Evolutionary conservation across 2,888 invertebrate species (phyloP), one percentile per base, ranked within the genome.

Genomic region (Nysson spinosus): DNA sequence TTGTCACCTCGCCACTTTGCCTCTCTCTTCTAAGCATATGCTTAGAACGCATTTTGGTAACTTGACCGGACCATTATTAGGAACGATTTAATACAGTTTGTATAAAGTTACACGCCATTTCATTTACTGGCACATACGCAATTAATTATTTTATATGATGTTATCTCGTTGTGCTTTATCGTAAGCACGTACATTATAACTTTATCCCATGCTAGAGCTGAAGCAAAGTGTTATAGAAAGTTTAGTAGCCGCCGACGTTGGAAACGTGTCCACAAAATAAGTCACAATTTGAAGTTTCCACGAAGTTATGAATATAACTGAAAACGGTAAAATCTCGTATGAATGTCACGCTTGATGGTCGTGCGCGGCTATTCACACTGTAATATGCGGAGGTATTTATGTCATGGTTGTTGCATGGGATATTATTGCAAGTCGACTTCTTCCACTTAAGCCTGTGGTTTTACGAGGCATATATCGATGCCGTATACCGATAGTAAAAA

Each of bases 1-100:
- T 78, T 78, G 68, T 61, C 63, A 66, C 67, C 65, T 63, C 64
- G 63, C 46, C 62, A 49, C 54, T 35, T 40, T 35, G 52, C 50
- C 20, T 30, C 7, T n/a, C 19, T 11, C 57, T 44, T 28, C 28
- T 40, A 42, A 57, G 43, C 55, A 47, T 58, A 42, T 22, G 47
- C 14, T 64, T 34, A 6, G 14, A 5, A 14, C n/a, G n/a, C n/a
- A n/a, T n/a, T n/a, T n/a, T n/a, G n/a, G n/a, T n/a, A n/a, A n/a
- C n/a, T n/a, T n/a, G n/a, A n/a, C n/a, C n/a, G n/a, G n/a, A n/a
- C n/a, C n/a, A n/a, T n/a, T n/a, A n/a, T n/a, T n/a, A n/a, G n/a
- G n/a, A n/a, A n/a, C n/a, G n/a, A n/a, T n/a, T n/a, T n/a, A n/a
- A n/a, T n/a, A n/a, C n/a, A n/a, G n/a, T n/a, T n/a, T n/a, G n/a